Percentiles rank a stretch among this genome's conserved stretches.
phyloP scores from a whole-genome alignment of 2,888 invertebrate genomes.

The Apeira syringaria region DNA sequence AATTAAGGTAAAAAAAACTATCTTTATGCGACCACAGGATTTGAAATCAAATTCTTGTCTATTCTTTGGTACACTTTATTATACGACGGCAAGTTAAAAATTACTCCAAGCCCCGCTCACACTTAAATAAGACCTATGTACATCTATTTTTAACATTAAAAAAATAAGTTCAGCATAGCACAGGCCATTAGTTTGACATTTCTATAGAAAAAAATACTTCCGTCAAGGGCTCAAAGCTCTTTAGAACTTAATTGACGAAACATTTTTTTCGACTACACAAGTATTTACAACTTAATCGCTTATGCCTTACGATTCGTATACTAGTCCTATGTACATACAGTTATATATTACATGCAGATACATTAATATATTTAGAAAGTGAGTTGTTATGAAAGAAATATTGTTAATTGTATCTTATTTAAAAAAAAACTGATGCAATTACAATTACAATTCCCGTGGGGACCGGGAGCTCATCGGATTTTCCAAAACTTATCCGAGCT shows the following conservation, averaged over 20 bases:
- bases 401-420: too few relatives aligned
- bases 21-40: too few relatives aligned
- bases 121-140: slow-evolving; percentile 49
- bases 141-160: slow-evolving; percentile 36
- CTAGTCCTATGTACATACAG: slow-evolving; percentile 17
- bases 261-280: slow-evolving; percentile 52
- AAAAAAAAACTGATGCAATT: too few relatives aligned
- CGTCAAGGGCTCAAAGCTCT: slow-evolving; percentile 77
- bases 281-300: slow-evolving; percentile 17
- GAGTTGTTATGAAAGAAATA: too few relatives aligned
- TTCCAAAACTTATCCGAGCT: too few relatives aligned
- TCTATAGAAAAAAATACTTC: slow-evolving; percentile 57
- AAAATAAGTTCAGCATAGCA: slow-evolving; percentile 39
- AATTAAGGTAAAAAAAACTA: too few relatives aligned
- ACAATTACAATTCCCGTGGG: too few relatives aligned
- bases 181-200: slow-evolving; percentile 23
- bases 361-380: too few relatives aligned
- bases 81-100: slow-evolving; percentile 68
- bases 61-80: slow-evolving; percentile 64
- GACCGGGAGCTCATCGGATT: too few relatives aligned
- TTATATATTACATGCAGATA: too few relatives aligned
- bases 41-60: too few relatives aligned
- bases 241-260: slow-evolving; percentile 59
- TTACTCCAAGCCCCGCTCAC: slow-evolving; percentile 53
- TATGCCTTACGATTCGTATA: slow-evolving; percentile 9